These are phyloP conservation scores for Palloptera scutellata DNA, from an alignment of 2,888 invertebrate genomes.

Conservation along the genomic window DNA sequence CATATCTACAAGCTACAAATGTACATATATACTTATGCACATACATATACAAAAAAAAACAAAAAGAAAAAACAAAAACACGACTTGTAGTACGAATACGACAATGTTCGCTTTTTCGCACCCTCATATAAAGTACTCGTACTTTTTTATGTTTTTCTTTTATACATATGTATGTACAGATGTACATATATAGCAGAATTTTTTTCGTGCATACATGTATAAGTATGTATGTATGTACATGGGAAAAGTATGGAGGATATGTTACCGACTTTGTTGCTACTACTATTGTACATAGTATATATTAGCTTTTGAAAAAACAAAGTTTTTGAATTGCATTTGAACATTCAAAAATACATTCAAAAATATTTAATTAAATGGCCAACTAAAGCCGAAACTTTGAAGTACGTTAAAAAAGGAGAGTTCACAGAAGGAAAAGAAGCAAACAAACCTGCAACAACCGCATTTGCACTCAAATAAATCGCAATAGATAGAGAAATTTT, in stretches of 20 bases:
- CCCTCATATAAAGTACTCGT: constrained; percentile 10
- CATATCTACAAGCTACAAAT: too few species aligned
- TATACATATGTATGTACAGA: constrained; percentile 20
- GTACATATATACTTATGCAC: too few species aligned
- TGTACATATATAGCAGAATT: constrained; percentile 12
- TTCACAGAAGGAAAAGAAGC: too few species aligned
- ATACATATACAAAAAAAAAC: too few species aligned
- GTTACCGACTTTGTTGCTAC: constrained; percentile 37
- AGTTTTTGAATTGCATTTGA: not conserved
- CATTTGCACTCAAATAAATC: constrained; percentile 45
- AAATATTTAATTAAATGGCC: too few species aligned
- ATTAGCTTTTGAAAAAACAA: not conserved
- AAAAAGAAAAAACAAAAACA: too few species aligned
- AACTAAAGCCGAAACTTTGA: too few species aligned
- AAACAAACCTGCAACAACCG: not conserved
- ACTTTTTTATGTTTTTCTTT: not conserved
- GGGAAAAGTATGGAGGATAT: constrained; percentile 31
- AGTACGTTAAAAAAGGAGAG: too few species aligned
- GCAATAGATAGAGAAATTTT: constrained; percentile 62
- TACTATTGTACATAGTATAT: not conserved
- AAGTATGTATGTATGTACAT: constrained; percentile 25
- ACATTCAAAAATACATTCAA: too few species aligned
- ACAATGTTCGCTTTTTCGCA: not conserved
- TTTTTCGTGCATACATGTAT: constrained; percentile 5
- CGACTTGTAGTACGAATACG: too few species aligned